Evolutionary conservation across 1,140 invertebrate species (phyloP).

Genomic region (Megalopta genalis): DNA sequence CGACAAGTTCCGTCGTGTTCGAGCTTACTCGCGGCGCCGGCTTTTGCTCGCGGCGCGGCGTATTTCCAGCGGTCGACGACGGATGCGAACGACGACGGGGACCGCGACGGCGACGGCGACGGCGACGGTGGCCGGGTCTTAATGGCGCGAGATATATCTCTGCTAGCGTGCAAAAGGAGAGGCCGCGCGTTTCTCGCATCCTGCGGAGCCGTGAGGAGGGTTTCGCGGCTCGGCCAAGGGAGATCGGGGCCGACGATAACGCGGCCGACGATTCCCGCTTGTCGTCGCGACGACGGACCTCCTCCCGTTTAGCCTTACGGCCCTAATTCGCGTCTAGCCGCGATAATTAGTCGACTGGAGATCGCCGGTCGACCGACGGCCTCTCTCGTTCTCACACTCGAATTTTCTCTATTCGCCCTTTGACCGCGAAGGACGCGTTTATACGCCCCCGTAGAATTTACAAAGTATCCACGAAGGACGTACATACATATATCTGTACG

Average conservation of each 20-base stretch:
- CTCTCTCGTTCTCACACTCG: not conserved
- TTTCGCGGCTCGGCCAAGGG: not conserved
- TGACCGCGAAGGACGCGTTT: not conserved
- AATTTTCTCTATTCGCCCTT: not conserved
- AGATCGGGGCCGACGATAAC: conserved; percentile 54
- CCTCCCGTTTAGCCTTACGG: conserved; percentile 56
- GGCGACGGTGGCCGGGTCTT: not conserved
- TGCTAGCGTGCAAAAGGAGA: conserved; percentile 22
- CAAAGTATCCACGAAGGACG: too few species aligned
- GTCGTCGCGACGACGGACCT: conserved; percentile 39
- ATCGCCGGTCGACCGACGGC: conserved; percentile 33
- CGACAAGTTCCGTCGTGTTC: not conserved
- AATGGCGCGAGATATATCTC: conserved; percentile 34
- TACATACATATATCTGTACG: too few species aligned
- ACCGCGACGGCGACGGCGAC: too few species aligned
- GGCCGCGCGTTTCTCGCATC: conserved; percentile 34
- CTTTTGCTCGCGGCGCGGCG: not conserved
- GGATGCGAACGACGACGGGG: conserved; percentile 34
- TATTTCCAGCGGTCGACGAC: conserved; percentile 23
- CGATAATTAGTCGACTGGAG: conserved; percentile 60
- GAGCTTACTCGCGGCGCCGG: too few species aligned
- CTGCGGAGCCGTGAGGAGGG: conserved; percentile 30
- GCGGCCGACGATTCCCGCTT: conserved; percentile 16
- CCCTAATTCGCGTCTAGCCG: conserved; percentile 62
- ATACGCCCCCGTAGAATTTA: too few species aligned